A percentile compares a stretch with the other conserved stretches of the same genome.
phyloP scores from a whole-genome alignment of 2,888 invertebrate species.

The Yponomeuta plumbellus region DNA sequence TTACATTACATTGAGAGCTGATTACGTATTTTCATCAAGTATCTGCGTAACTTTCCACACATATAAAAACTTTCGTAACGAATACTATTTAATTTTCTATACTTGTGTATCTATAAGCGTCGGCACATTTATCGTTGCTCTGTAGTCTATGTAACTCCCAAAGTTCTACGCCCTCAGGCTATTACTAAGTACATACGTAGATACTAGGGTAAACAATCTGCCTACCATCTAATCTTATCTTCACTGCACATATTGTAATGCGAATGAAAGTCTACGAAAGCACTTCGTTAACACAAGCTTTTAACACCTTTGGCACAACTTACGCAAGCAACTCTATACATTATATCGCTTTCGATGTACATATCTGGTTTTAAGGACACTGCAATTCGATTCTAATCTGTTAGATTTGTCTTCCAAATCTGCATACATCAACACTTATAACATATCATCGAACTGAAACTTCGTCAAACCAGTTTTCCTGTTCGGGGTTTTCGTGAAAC shows the following conservation, averaged over 20 bases:
- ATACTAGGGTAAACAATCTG: background rate
- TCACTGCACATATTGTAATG: background rate
- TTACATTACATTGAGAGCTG: background rate
- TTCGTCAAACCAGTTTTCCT: too few species aligned
- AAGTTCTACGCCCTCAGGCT: too few species aligned
- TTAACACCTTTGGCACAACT: conserved; percentile 1
- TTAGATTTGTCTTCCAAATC: too few species aligned
- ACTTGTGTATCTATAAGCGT: too few species aligned
- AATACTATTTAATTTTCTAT: too few species aligned
- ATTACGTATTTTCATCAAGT: background rate
- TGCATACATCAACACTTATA: too few species aligned
- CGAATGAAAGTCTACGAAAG: background rate
- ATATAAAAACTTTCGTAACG: too few species aligned
- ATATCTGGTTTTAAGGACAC: background rate
- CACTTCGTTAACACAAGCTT: background rate
- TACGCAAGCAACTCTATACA: background rate
- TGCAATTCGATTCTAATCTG: too few species aligned
- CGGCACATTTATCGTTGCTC: too few species aligned
- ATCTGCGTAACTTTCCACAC: background rate
- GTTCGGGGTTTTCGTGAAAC: too few species aligned
- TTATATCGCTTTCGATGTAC: background rate
- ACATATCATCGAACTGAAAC: too few species aligned
- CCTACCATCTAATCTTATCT: background rate
- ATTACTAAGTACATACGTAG: background rate
- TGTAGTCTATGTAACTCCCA: too few species aligned